These are phyloP conservation scores for Oligia latruncula DNA, from an alignment of 2,888 invertebrate genomes.

Conservation along the genomic window DNA sequence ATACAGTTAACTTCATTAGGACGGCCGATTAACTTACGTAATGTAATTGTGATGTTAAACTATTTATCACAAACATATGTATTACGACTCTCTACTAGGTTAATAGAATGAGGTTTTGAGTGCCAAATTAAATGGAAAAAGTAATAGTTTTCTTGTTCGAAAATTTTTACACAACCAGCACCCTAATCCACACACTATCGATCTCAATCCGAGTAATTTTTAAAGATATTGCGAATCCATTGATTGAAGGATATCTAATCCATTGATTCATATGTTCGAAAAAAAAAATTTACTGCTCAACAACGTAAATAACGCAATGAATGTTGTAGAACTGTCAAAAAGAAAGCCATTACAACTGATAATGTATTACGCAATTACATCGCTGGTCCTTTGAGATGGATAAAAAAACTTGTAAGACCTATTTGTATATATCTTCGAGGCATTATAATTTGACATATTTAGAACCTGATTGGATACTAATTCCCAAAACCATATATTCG, in stretches of 20 bases:
- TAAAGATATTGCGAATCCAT: neutral
- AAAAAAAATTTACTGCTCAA: neutral
- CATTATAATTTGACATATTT: neutral
- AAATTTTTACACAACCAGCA: neutral
- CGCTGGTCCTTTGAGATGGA: constrained; percentile 8
- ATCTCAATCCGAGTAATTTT: neutral
- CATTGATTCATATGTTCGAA: neutral
- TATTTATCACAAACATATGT: constrained; percentile 33
- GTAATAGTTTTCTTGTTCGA: too few relatives aligned
- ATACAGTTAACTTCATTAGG: constrained; percentile 86
- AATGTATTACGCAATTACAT: neutral
- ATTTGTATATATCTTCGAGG: too few relatives aligned
- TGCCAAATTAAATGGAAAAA: neutral
- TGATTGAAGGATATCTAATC: neutral
- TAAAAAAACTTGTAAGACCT: neutral
- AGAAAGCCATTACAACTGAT: neutral
- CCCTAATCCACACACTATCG: neutral
- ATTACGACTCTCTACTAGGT: neutral
- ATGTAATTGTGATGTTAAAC: constrained; percentile 82
- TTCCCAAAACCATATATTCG: neutral
- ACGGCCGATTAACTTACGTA: constrained; percentile 84
- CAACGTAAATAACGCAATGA: neutral
- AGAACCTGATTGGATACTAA: neutral
- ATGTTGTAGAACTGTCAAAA: neutral
- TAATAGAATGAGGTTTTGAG: constrained; percentile 2